phyloP scores from a whole-genome alignment of 2,797 vertebrate species.

The Phrynocephalus guinanensis region DNA sequence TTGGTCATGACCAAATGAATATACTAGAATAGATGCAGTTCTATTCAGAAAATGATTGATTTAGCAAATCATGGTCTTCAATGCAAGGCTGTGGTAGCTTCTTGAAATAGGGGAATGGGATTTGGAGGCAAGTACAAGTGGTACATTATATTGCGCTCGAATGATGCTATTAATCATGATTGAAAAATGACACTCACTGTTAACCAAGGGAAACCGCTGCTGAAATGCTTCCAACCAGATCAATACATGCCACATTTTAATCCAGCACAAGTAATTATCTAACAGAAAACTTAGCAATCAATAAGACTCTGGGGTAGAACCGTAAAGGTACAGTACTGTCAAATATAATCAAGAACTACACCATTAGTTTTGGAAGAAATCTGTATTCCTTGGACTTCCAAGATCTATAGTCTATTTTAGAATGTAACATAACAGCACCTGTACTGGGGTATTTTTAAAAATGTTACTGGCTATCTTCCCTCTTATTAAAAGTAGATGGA shows the following conservation, averaged over 20 bases:
- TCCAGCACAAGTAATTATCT: conserved; percentile 94
- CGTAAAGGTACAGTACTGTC: conserved; percentile 70
- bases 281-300: conserved; percentile 93
- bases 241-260: conserved; percentile 88
- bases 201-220: conserved; percentile 93
- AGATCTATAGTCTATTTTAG: conserved; percentile 40
- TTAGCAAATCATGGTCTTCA: conserved; percentile 78
- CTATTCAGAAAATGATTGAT: conserved; percentile 74
- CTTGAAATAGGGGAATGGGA: conserved; percentile 61
- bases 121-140: conserved; percentile 73
- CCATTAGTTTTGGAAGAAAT: conserved; percentile 66
- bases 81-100: conserved; percentile 68
- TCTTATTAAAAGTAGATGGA: background rate
- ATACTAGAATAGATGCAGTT: conserved; percentile 35
- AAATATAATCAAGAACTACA: conserved; percentile 76
- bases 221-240: conserved; percentile 85
- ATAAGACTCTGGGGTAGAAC: conserved; percentile 80
- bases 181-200: conserved; percentile 91
- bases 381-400: conserved; percentile 30
- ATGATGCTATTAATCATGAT: conserved; percentile 91
- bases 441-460: conserved; percentile 26
- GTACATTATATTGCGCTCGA: conserved; percentile 87
- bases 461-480: conserved; percentile 4
- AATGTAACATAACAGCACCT: background rate
- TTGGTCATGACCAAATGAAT: conserved; percentile 71